These are phyloP conservation scores for Strix occidentalis DNA, from an alignment of 2,797 vertebrate species.

Conservation along the genomic window DNA sequence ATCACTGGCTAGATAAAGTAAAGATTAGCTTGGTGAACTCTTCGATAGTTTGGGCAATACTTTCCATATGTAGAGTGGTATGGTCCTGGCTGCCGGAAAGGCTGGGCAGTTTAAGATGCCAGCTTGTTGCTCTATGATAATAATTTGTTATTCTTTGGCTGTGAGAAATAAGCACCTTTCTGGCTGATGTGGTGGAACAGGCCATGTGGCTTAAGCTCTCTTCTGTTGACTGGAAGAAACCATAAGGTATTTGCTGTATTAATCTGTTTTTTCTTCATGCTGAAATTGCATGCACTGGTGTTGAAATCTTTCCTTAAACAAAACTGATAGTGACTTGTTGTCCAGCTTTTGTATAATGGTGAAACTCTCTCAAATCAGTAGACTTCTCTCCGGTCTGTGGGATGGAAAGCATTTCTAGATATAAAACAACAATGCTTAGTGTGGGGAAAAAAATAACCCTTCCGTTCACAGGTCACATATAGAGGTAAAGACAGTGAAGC, in stretches of 20 bases:
- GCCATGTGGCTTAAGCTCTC: neutral
- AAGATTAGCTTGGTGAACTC: neutral
- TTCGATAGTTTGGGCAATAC: neutral
- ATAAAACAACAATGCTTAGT: neutral
- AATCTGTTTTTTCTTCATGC: neutral
- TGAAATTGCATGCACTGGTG: neutral
- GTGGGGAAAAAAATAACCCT: neutral
- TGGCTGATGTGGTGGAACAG: neutral
- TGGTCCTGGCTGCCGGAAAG: neutral
- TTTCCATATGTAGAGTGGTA: neutral
- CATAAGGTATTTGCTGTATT: neutral
- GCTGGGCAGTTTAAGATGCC: neutral
- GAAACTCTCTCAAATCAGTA: neutral
- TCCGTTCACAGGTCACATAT: neutral
- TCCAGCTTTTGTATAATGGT: neutral
- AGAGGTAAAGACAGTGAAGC: neutral
- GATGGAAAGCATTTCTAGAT: neutral
- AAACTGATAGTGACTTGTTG: neutral
- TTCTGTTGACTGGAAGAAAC: neutral
- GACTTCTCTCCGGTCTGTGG: neutral
- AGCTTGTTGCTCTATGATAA: neutral
- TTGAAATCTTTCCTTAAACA: neutral
- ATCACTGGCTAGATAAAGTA: neutral
- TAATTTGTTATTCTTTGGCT: neutral
- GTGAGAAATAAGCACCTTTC: neutral